Evolutionary conservation across 1,140 invertebrate genomes (phyloP).

Genomic region (Campoletis sonorensis): DNA sequence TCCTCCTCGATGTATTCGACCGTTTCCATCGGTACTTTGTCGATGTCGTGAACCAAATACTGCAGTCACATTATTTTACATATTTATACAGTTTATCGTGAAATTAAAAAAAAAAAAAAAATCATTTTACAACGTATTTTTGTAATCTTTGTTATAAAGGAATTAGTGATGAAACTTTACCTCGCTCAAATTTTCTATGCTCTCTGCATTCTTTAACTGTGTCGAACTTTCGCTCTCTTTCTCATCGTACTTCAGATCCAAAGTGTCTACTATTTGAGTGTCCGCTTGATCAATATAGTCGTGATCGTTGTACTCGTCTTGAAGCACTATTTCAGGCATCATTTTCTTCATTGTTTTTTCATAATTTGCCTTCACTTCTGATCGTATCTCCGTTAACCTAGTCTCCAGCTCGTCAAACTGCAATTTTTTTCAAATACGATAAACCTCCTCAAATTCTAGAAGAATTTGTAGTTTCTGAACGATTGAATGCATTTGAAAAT

Average conservation of each 20-base stretch:
- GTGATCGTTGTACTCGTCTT: conserved; percentile 72
- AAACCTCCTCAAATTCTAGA: too few relatives aligned
- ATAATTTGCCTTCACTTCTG: conserved; percentile 73
- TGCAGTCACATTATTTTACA: background rate
- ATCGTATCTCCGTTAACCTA: conserved; percentile 75
- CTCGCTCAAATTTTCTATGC: conserved; percentile 48
- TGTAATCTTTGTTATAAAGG: too few relatives aligned
- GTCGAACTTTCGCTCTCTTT: conserved; percentile 50
- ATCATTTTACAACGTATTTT: too few relatives aligned
- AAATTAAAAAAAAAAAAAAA: conserved; percentile 1
- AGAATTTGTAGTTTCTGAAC: too few relatives aligned
- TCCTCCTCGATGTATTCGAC: conserved; percentile 46
- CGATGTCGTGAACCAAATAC: conserved; percentile 48
- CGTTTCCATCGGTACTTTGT: conserved; percentile 50
- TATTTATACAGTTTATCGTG: too few relatives aligned
- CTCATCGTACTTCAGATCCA: conserved; percentile 45
- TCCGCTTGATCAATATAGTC: conserved; percentile 72
- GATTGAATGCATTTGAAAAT: too few relatives aligned
- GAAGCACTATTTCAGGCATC: conserved; percentile 49
- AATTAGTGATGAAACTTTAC: conserved; percentile 36
- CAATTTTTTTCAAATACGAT: background rate
- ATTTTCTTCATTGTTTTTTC: conserved; percentile 71
- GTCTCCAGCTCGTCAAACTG: conserved; percentile 79
- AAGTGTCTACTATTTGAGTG: conserved; percentile 46
- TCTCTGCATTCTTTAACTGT: background rate